phyloP scores from a whole-genome alignment of 2,888 invertebrate genomes.

The Apomyelois bistriatella region DNA sequence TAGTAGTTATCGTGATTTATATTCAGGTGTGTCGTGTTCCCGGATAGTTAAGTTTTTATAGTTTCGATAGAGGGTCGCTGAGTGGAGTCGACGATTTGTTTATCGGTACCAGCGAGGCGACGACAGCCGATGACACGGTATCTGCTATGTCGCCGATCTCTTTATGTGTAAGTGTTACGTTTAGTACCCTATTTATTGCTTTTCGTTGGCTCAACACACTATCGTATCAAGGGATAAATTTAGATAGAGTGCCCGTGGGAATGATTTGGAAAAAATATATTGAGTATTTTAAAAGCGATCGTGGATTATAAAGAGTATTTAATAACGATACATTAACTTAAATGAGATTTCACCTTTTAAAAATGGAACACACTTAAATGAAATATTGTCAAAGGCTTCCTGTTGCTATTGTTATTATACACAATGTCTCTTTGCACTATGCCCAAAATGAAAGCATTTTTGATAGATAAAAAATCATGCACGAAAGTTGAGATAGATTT shows the following conservation, averaged over 20 bases:
- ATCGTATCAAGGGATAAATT: conserved; percentile 3
- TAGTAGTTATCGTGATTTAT: conserved; percentile 67
- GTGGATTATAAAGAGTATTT: background rate
- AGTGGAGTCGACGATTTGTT: conserved; percentile 69
- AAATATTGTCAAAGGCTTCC: no score
- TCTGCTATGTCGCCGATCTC: conserved; percentile 64
- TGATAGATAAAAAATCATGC: no score
- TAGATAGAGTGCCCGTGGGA: conserved; percentile 29
- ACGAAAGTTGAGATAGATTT: no score
- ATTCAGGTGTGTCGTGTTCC: conserved; percentile 70
- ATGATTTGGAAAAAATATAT: conserved; percentile 9
- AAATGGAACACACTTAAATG: background rate
- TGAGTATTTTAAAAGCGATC: background rate
- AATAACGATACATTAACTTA: background rate
- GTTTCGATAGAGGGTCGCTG: conserved; percentile 64
- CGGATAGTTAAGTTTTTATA: conserved; percentile 75
- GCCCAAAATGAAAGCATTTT: no score
- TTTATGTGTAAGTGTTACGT: conserved; percentile 72
- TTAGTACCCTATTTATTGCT: conserved; percentile 68
- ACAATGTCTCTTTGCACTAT: no score
- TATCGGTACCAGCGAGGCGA: conserved; percentile 62
- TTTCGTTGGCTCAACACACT: conserved; percentile 48
- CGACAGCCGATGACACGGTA: conserved; percentile 65
- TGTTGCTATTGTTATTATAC: no score
- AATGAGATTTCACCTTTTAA: background rate